phyloP scores from a whole-genome alignment of 2,888 invertebrate genomes.

The Lasioglossum calceatum region DNA sequence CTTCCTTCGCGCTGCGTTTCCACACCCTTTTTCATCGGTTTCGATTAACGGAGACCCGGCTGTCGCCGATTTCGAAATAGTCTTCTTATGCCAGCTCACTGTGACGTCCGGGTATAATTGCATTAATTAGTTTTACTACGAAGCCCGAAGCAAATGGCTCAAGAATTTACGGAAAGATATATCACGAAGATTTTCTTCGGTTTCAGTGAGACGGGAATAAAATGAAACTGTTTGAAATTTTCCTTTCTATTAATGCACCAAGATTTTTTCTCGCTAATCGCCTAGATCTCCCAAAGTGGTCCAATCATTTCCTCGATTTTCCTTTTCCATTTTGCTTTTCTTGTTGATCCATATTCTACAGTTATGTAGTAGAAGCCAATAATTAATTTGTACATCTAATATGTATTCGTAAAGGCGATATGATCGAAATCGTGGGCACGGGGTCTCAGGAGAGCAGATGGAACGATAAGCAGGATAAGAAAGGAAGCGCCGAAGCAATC shows the following conservation, averaged over 20 bases:
- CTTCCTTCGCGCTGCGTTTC: neutral
- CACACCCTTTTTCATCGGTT: neutral
- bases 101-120: slow-evolving; percentile 17
- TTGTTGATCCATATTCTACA: too few species aligned
- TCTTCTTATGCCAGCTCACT: neutral
- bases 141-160: neutral
- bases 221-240: too few species aligned
- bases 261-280: too few species aligned
- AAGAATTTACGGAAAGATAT: too few species aligned
- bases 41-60: neutral
- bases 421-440: slow-evolving; percentile 11
- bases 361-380: too few species aligned
- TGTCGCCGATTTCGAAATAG: neutral
- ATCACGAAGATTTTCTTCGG: too few species aligned
- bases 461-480: slow-evolving; percentile 23
- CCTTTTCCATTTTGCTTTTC: too few species aligned
- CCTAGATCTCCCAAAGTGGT: too few species aligned
- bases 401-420: neutral
- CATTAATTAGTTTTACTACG: neutral
- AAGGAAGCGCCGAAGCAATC: slow-evolving; percentile 54
- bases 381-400: neutral
- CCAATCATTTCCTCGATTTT: too few species aligned
- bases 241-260: too few species aligned
- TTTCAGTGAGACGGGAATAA: too few species aligned
- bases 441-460: slow-evolving; percentile 14